phyloP scores from a whole-genome alignment of 2,888 invertebrate species.

The Leucania comma region DNA sequence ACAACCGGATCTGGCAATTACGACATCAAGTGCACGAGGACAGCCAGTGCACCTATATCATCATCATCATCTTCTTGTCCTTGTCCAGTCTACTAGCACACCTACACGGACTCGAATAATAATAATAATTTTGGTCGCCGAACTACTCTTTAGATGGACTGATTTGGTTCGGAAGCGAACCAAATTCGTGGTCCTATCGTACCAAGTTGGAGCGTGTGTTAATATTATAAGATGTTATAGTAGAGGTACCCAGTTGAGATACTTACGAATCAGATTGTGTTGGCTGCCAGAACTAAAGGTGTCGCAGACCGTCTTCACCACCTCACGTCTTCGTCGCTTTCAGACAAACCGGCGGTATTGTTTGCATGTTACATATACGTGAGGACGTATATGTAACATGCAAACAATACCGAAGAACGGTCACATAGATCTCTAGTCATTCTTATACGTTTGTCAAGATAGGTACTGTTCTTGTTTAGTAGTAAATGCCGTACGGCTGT shows the following conservation, averaged over 20 bases:
- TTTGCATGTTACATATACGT: too few relatives aligned
- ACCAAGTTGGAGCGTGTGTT: too few relatives aligned
- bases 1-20: too few relatives aligned
- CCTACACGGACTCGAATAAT: too few relatives aligned
- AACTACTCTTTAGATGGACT: too few relatives aligned
- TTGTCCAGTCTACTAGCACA: too few relatives aligned
- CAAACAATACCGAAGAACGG: neutral
- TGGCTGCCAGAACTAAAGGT: slow-evolving; percentile 20
- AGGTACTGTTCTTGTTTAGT: neutral
- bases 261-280: slow-evolving; percentile 43
- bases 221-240: neutral
- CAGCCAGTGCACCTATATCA: too few relatives aligned
- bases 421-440: neutral
- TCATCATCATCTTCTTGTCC: too few relatives aligned
- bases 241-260: slow-evolving; percentile 31
- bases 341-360: neutral
- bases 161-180: too few relatives aligned
- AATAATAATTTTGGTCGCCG: too few relatives aligned
- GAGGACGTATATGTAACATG: slow-evolving; percentile 10
- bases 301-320: neutral
- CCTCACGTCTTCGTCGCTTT: slow-evolving; percentile 1
- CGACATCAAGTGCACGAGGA: too few relatives aligned
- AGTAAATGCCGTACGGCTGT: neutral
- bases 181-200: too few relatives aligned
- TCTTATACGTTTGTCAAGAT: slow-evolving; percentile 3